These are phyloP conservation scores for Congeria kusceri DNA, from an alignment of 2,888 invertebrate genomes.

Conservation along the genomic window DNA sequence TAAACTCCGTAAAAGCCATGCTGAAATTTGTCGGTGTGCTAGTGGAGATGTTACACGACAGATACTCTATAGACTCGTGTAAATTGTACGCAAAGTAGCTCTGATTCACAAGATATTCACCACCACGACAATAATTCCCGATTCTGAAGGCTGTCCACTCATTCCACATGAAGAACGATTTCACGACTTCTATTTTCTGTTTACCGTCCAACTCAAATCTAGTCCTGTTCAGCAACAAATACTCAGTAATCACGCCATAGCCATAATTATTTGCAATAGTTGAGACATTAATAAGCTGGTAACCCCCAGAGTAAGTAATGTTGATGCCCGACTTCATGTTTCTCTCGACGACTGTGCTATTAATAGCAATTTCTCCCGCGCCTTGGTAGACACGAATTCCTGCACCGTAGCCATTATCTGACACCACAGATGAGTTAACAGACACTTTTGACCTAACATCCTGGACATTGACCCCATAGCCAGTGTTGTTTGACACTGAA, in stretches of 20 bases:
- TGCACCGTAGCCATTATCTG: conserved; percentile 93
- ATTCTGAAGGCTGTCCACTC: conserved; percentile 94
- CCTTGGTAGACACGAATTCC: conserved; percentile 96
- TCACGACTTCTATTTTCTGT: conserved; percentile 88
- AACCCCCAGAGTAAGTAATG: conserved; percentile 97
- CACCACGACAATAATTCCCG: conserved; percentile 94
- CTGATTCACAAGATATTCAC: conserved; percentile 90
- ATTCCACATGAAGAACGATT: conserved; percentile 94
- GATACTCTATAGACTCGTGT: conserved; percentile 92
- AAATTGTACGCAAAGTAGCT: conserved; percentile 94
- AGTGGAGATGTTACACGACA: conserved; percentile 91
- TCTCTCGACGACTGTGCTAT: conserved; percentile 94
- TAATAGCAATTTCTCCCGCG: conserved; percentile 97
- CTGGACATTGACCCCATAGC: conserved; percentile 97
- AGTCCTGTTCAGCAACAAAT: conserved; percentile 80
- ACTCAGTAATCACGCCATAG: conserved; percentile 86
- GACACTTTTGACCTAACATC: conserved; percentile 95
- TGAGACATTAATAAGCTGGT: conserved; percentile 95
- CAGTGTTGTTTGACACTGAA: conserved; percentile 94
- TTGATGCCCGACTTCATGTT: conserved; percentile 93
- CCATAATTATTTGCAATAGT: conserved; percentile 94
- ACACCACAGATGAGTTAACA: conserved; percentile 92
- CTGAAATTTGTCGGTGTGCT: conserved; percentile 81
- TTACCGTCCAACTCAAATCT: conserved; percentile 66
- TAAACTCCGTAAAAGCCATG: conserved; percentile 81